Percentiles rank a stretch among this genome's conserved stretches.
phyloP scores from a whole-genome alignment of 2,797 vertebrate genomes.

The Vespertilio murinus region DNA sequence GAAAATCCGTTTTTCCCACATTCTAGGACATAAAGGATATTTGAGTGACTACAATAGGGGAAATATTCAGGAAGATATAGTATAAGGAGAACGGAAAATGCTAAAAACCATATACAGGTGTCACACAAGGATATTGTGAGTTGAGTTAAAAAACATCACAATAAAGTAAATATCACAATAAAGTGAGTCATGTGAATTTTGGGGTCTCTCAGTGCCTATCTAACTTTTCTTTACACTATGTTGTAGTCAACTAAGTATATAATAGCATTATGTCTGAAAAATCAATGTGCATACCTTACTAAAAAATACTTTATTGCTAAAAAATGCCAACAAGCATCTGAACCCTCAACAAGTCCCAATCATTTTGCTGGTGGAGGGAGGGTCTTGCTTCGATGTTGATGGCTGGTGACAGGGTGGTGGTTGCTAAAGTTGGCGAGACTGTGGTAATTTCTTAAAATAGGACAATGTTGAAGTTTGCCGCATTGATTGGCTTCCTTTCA shows the following conservation, averaged over 20 bases:
- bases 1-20: not conserved
- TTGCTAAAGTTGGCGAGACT: not conserved
- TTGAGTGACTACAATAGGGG: not conserved
- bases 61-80: not conserved
- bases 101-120: not conserved
- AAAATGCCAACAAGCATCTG: not conserved
- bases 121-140: not conserved
- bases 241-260: not conserved
- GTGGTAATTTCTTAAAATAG: not conserved
- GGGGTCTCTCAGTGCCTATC: not conserved
- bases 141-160: not conserved
- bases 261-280: not conserved
- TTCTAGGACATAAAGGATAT: not conserved
- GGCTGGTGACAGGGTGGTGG: not conserved
- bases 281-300: not conserved
- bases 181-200: not conserved
- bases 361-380: not conserved
- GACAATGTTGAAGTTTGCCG: not conserved
- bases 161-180: not conserved
- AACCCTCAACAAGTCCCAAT: not conserved
- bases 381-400: not conserved
- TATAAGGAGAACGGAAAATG: not conserved
- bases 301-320: not conserved
- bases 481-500: not conserved
- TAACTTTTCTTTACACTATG: not conserved